Percentiles rank a stretch among this genome's conserved stretches.
These are phyloP conservation scores for Neogale vison DNA, from an alignment of 2,113 vertebrate species.

Conservation along the genomic window DNA sequence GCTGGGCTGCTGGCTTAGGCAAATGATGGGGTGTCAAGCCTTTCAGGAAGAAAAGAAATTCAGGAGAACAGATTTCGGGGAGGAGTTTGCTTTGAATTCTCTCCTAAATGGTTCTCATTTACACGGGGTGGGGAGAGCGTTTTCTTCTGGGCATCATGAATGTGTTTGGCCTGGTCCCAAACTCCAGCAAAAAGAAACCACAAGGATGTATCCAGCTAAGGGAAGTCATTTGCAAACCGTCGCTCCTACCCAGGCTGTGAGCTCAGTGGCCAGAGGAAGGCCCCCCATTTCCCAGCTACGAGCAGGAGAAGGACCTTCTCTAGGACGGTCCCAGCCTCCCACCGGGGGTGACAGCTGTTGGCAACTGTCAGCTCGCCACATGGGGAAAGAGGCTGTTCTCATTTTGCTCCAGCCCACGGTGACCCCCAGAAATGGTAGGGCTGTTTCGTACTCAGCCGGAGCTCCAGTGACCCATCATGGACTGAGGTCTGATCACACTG, in stretches of 20 bases:
- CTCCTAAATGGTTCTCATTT: neutral
- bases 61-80: neutral
- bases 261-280: neutral
- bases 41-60: neutral
- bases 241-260: neutral
- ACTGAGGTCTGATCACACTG: neutral
- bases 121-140: no score
- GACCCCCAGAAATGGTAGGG: neutral
- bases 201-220: neutral
- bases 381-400: neutral
- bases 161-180: neutral
- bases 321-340: slow-evolving; percentile 15
- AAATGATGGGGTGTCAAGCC: neutral
- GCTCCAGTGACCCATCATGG: neutral
- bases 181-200: neutral
- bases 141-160: slow-evolving; percentile 5
- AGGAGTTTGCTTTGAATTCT: neutral
- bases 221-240: neutral
- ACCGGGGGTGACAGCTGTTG: slow-evolving; percentile 26
- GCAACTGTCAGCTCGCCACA: neutral
- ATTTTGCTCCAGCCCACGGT: neutral
- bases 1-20: neutral
- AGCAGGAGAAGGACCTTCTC: slow-evolving; percentile 17
- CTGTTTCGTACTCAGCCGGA: neutral
- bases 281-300: neutral